phyloP scores from a whole-genome alignment of 2,888 invertebrate genomes.

The Steromphala cineraria region DNA sequence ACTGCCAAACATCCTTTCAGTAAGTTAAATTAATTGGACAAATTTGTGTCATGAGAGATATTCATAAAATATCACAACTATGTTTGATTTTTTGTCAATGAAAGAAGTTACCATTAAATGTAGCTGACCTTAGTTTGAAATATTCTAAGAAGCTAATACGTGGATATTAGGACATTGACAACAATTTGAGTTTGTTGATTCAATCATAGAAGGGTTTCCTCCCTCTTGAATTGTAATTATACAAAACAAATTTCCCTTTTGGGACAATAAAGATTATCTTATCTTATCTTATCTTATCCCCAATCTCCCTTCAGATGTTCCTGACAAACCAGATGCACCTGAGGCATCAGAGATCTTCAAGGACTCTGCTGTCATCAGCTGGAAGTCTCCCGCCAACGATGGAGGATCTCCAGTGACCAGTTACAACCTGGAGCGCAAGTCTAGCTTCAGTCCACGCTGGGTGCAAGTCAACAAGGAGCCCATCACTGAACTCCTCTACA shows the following conservation, averaged over 20 bases:
- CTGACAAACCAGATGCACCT: conserved; percentile 70
- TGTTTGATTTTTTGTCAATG: too few species aligned
- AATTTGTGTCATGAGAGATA: too few species aligned
- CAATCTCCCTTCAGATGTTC: conserved; percentile 55
- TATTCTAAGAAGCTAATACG: too few species aligned
- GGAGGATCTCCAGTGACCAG: conserved; percentile 73
- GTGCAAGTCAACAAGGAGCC: conserved; percentile 66
- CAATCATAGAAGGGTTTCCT: too few species aligned
- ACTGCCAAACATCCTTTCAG: conserved; percentile 69
- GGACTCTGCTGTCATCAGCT: conserved; percentile 66
- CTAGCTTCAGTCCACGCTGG: conserved; percentile 68
- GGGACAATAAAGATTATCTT: too few species aligned
- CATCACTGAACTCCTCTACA: conserved; percentile 50
- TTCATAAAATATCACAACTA: not conserved
- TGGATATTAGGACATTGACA: too few species aligned
- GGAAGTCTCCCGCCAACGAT: conserved; percentile 76
- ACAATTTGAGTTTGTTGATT: too few species aligned
- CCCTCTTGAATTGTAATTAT: too few species aligned
- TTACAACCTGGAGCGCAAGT: conserved; percentile 71
- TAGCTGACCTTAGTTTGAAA: too few species aligned
- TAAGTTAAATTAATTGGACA: conserved; percentile 39
- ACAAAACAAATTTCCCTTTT: not conserved
- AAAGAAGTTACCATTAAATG: too few species aligned
- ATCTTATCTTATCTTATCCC: too few species aligned
- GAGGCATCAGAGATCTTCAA: conserved; percentile 64